A percentile compares a stretch with the other conserved stretches of the same genome.
Conservation (phyloP, 2,888 invertebrate species). For the Griposia aprilina region DNA sequence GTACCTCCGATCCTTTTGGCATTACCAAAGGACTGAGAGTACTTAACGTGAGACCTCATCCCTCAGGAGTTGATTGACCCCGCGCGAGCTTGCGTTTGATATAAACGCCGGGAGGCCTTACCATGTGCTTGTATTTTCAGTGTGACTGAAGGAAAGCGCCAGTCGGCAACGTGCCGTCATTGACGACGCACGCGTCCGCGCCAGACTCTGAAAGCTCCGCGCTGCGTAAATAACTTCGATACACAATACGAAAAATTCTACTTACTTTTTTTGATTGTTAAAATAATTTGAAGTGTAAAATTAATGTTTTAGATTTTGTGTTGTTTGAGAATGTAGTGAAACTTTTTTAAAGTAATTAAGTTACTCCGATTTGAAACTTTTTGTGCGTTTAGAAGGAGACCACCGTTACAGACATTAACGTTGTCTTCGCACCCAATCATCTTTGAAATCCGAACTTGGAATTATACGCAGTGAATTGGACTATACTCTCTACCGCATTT, state of each 20-base stretch:
- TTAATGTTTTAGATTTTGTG: slow-evolving; percentile 14
- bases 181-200: slow-evolving; percentile 68
- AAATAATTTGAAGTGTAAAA: slow-evolving; percentile 13
- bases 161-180: slow-evolving; percentile 81
- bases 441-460: slow-evolving; percentile 40
- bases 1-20: slow-evolving; percentile 47
- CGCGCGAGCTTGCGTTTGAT: slow-evolving; percentile 79
- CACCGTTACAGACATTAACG: slow-evolving; percentile 22
- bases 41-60: slow-evolving; percentile 77
- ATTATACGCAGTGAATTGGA: slow-evolving; percentile 37
- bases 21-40: slow-evolving; percentile 67
- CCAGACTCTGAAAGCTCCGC: slow-evolving; percentile 58
- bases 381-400: slow-evolving; percentile 24
- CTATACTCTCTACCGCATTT: slow-evolving; percentile 28
- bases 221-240: slow-evolving; percentile 87
- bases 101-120: slow-evolving; percentile 80
- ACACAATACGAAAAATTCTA: slow-evolving; percentile 61
- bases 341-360: slow-evolving; percentile 14
- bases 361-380: slow-evolving; percentile 20
- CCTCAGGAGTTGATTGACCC: slow-evolving; percentile 85
- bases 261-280: slow-evolving; percentile 46
- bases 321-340: slow-evolving; percentile 22
- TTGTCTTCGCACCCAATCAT: slow-evolving; percentile 41
- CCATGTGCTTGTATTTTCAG: slow-evolving; percentile 84
- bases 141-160: slow-evolving; percentile 74